Base-by-base conservation (phyloP, 1,140 invertebrate genomes). In the Triops cancriformis region DNA sequence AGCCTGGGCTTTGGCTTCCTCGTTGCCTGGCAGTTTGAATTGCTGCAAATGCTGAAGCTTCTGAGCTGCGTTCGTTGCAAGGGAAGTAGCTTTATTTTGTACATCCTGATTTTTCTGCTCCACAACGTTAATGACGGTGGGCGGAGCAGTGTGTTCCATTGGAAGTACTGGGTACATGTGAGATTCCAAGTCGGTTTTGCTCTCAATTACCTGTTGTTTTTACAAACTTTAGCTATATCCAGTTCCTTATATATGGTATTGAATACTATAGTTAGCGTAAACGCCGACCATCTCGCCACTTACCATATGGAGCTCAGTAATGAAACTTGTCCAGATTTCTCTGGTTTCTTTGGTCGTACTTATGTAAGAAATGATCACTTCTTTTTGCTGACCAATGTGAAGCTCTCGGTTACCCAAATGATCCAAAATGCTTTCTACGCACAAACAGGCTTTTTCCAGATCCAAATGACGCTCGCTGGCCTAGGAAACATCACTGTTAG, bases 401-500 rank as follows among this genome's bases (percentile, higher is more conserved):
- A 89, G 85, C 83, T 92, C 91, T 26, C 89, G 85, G 82, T 89
- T 88, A 77, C 88, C 88, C 80, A 93, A 89, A 76, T 90, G 88
- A 81, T 91, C 89, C 79, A 94, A 83, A 72, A 92, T 87, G 23
- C 88, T 89, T 83, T 93, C 89, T 72, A 94, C 89, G 81, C 89
- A 90, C 72, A 88, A 83, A 80, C 89, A 86, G 78, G 92, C 90
- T 82, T 88, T 87, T 77, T 89, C 88, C 76, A 90, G 86, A 83
- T 93, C 90, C 79, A 95, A 87, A 86, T 92, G 89, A 64, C 89
- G 88, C 84, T 94, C 92, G 79, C 88, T 87, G 81, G 90, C 88
- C 91, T 93, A 82, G 77, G 84, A 84, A 81, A 82, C 9, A 18
- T 73, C 43, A 27, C 23, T 45, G 27, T 74, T 9, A 31, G 76